Conservation (phyloP, 2,797 vertebrate species). For the Scomberomorus guttatus region DNA sequence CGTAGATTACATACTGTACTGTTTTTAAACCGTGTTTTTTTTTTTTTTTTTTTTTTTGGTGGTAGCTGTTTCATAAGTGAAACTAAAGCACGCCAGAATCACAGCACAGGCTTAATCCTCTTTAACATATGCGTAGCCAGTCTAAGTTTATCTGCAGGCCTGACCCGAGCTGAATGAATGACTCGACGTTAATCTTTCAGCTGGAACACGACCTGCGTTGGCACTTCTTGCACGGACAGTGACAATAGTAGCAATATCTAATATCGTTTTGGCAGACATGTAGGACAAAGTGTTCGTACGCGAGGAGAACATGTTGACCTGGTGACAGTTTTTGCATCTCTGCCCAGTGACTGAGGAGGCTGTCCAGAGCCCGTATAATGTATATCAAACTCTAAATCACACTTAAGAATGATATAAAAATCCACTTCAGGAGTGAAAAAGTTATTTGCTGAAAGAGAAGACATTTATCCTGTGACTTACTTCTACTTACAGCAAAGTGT, state of each 20-base stretch:
- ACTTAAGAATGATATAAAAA: too few species aligned
- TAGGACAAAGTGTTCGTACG: conserved; percentile 22
- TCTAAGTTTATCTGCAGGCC: conserved; percentile 44
- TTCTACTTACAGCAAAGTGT: too few species aligned
- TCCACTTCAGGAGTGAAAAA: too few species aligned
- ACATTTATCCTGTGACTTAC: too few species aligned
- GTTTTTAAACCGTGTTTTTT: neutral
- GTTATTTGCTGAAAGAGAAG: too few species aligned
- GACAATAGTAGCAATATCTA: neutral
- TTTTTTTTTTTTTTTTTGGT: neutral
- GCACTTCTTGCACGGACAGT: neutral
- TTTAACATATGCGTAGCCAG: conserved; percentile 17
- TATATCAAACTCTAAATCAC: neutral
- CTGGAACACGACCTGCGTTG: neutral
- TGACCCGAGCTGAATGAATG: conserved; percentile 27
- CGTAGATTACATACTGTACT: neutral
- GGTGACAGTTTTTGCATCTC: neutral
- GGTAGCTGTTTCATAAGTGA: conserved; percentile 18
- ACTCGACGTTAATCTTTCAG: conserved; percentile 4
- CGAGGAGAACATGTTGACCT: conserved; percentile 9
- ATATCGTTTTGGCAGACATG: conserved; percentile 15
- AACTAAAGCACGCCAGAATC: neutral
- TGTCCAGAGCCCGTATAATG: neutral
- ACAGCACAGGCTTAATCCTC: conserved; percentile 38
- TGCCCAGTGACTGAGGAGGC: neutral